Evolutionary conservation across 2,797 vertebrate genomes (phyloP).

Genomic region (Smutsia gigantea): DNA sequence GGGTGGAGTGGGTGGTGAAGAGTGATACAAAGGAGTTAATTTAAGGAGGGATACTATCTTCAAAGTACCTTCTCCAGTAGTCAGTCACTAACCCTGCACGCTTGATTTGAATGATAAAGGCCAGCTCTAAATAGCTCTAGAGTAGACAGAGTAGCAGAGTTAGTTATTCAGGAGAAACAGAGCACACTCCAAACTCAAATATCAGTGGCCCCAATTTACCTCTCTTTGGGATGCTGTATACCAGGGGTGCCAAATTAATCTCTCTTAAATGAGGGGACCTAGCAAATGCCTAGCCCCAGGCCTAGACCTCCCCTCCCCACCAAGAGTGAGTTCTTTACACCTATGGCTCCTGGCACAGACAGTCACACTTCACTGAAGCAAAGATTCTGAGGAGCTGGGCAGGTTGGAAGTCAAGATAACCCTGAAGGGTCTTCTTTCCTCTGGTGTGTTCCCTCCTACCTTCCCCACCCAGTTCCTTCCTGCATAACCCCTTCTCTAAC

Average conservation of each 20-base stretch:
- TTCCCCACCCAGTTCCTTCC: neutral
- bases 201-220: neutral
- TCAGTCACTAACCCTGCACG: neutral
- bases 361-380: neutral
- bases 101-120: neutral
- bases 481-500: neutral
- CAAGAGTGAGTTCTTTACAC: neutral
- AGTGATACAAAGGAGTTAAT: neutral
- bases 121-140: neutral
- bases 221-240: neutral
- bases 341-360: neutral
- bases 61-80: neutral
- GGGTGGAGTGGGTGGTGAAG: neutral
- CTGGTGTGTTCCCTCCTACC: accelerated
- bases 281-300: neutral
- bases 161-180: neutral
- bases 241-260: neutral
- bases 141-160: neutral
- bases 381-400: neutral
- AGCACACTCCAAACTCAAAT: neutral
- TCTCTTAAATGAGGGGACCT: neutral
- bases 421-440: neutral
- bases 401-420: neutral
- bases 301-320: neutral
- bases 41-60: neutral